phyloP scores from a whole-genome alignment of 2,113 vertebrate genomes.

The Cnemophilus loriae region DNA sequence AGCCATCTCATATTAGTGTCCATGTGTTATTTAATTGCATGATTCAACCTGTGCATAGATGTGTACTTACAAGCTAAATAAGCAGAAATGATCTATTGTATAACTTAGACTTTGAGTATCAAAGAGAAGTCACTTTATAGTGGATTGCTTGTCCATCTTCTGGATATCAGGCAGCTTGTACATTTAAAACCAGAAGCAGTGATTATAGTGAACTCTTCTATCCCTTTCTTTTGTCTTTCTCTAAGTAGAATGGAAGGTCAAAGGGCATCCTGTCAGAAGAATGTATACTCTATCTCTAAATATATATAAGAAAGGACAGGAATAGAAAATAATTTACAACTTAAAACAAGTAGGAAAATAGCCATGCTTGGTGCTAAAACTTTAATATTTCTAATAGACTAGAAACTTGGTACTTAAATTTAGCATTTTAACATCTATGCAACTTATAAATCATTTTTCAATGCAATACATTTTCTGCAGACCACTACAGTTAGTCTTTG shows the following conservation, averaged over 20 bases:
- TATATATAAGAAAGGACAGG: not conserved
- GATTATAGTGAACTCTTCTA: not conserved
- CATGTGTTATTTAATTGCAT: not conserved
- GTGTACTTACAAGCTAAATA: not conserved
- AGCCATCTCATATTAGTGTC: not conserved
- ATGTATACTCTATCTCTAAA: not conserved
- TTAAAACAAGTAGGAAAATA: not conserved
- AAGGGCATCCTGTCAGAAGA: not conserved
- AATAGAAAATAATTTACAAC: not conserved
- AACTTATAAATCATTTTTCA: conserved; percentile 27
- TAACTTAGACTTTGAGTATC: not conserved
- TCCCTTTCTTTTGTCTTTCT: not conserved
- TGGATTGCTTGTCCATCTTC: not conserved
- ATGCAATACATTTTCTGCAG: conserved; percentile 43
- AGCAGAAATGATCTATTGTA: not conserved
- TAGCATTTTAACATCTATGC: not conserved
- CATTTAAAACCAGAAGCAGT: not conserved
- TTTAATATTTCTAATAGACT: not conserved
- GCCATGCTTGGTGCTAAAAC: not conserved
- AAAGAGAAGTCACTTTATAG: not conserved
- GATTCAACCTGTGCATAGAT: not conserved
- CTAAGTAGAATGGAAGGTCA: not conserved
- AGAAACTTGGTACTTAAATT: conserved; percentile 2
- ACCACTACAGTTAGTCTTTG: conserved; percentile 56
- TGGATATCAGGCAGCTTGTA: not conserved